These are phyloP conservation scores for Sakesphorus luctuosus DNA, from an alignment of 2,113 vertebrate genomes.

Conservation along the genomic window DNA sequence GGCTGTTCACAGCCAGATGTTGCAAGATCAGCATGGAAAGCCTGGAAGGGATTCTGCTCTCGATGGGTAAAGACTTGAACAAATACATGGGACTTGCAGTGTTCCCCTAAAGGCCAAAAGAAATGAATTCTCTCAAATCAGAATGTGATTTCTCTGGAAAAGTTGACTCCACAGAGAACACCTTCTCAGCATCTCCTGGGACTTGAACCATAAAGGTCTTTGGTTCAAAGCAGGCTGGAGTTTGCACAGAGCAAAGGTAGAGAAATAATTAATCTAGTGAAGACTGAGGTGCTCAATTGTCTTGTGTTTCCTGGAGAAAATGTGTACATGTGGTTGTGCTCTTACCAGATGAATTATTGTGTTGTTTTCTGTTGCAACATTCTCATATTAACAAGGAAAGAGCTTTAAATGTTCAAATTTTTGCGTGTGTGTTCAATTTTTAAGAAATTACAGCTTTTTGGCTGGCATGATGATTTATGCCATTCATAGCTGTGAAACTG, in stretches of 20 bases:
- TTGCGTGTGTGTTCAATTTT: not conserved
- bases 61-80: constrained; percentile 8
- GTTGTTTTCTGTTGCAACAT: not conserved
- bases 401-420: not conserved
- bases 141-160: constrained; percentile 34
- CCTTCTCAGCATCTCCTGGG: constrained; percentile 27
- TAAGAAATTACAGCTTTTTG: not conserved
- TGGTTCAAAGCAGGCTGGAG: not conserved
- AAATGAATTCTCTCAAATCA: constrained; percentile 62
- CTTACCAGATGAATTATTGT: not conserved
- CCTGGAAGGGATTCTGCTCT: constrained; percentile 38
- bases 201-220: constrained; percentile 36
- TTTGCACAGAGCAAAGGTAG: not conserved
- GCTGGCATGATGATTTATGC: not conserved
- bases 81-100: constrained; percentile 59
- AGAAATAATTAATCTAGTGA: constrained; percentile 19
- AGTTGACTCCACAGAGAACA: constrained; percentile 34
- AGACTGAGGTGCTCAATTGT: not conserved
- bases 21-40: constrained; percentile 32
- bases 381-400: not conserved
- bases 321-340: not conserved
- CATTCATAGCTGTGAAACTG: not conserved
- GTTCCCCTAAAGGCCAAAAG: constrained; percentile 56
- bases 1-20: not conserved
- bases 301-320: not conserved